phyloP scores from a whole-genome alignment of 2,797 vertebrate species.

The Melanotaenia boesemani region DNA sequence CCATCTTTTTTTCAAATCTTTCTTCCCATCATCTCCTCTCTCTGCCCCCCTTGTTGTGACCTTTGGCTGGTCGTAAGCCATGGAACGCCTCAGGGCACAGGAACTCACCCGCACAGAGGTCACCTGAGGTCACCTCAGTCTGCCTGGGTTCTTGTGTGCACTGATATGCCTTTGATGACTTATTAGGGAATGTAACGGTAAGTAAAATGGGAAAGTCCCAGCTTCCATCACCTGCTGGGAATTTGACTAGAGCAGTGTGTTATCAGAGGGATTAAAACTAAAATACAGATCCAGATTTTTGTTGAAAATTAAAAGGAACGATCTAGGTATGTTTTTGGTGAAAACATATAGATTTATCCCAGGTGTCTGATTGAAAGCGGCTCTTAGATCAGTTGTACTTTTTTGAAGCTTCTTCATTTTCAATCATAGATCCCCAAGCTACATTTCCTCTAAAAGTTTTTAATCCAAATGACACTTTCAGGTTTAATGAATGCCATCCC shows the following conservation, averaged over 20 bases:
- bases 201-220: slow-evolving; percentile 63
- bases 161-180: slow-evolving; percentile 73
- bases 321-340: slow-evolving; percentile 28
- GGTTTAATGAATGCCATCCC: slow-evolving; percentile 46
- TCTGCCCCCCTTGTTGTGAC: slow-evolving; percentile 43
- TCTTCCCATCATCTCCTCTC: slow-evolving; percentile 49
- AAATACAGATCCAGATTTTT: slow-evolving; percentile 36
- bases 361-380: slow-evolving; percentile 23
- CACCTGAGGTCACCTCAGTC: slow-evolving; percentile 65
- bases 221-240: slow-evolving; percentile 59
- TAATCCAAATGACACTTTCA: slow-evolving; percentile 20
- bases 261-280: slow-evolving; percentile 43
- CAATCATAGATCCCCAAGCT: slow-evolving; percentile 13
- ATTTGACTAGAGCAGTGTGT: slow-evolving; percentile 50
- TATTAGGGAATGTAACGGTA: slow-evolving; percentile 72
- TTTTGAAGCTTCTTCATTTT: slow-evolving; percentile 17
- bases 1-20: slow-evolving; percentile 49
- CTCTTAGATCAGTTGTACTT: slow-evolving; percentile 13
- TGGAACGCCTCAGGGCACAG: slow-evolving; percentile 66
- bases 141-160: slow-evolving; percentile 59
- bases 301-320: slow-evolving; percentile 26
- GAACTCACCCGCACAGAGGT: slow-evolving; percentile 76
- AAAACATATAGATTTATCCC: slow-evolving; percentile 19
- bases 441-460: slow-evolving; percentile 26
- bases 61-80: slow-evolving; percentile 67